phyloP scores from a whole-genome alignment of 2,113 vertebrate species.

The Bagarius yarrelli region DNA sequence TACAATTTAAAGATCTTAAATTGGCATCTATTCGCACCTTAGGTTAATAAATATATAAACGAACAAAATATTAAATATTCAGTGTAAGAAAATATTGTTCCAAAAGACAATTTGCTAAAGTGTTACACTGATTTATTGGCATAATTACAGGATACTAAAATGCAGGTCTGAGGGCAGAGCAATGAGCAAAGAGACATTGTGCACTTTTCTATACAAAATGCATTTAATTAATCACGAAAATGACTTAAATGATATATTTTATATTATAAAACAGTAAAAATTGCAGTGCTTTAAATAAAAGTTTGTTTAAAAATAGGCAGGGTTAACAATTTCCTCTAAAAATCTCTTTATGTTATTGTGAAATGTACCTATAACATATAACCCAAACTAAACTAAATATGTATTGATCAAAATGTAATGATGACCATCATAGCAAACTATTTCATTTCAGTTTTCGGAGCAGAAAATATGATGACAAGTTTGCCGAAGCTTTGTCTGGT shows the following conservation, averaged over 20 bases:
- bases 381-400: no score
- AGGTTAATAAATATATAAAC: not conserved
- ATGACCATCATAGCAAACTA: not conserved
- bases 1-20: not conserved
- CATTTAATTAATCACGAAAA: no score
- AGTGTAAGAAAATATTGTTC: not conserved
- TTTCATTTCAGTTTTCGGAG: conserved; percentile 78
- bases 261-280: no score
- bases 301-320: not conserved
- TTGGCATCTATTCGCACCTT: not conserved
- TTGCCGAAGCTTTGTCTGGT: conserved; percentile 80
- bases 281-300: not conserved
- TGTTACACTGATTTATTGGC: not conserved
- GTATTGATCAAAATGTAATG: no score
- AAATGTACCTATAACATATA: no score
- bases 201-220: not conserved
- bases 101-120: not conserved
- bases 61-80: not conserved
- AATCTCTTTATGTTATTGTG: no score
- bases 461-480: conserved; percentile 78
- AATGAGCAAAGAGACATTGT: not conserved
- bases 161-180: not conserved
- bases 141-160: not conserved
- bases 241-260: no score
- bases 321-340: not conserved